Percentiles rank a stretch among this genome's conserved stretches.
phyloP scores from a whole-genome alignment of 2,888 invertebrate genomes.

The Cantharis rustica region DNA sequence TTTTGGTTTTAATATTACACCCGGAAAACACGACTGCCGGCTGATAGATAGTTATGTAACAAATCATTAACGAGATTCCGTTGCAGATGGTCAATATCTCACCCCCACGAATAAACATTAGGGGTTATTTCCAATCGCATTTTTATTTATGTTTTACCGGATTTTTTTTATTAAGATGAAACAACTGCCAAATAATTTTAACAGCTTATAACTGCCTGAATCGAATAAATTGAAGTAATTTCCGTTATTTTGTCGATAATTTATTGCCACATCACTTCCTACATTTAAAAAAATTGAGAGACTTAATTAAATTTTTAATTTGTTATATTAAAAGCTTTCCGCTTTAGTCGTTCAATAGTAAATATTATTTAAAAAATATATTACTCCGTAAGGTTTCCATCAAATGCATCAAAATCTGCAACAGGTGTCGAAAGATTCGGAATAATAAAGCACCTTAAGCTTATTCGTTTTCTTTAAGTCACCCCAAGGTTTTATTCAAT shows the following conservation, averaged over 20 bases:
- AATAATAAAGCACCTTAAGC: neutral
- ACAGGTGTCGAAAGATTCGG: neutral
- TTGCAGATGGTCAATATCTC: conserved; percentile 47
- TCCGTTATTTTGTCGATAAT: conserved; percentile 43
- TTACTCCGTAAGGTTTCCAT: too few species aligned
- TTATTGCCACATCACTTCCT: conserved; percentile 42
- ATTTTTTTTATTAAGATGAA: conserved; percentile 24
- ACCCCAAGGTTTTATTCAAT: conserved; percentile 1
- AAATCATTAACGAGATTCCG: conserved; percentile 49
- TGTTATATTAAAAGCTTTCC: neutral
- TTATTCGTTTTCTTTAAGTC: neutral
- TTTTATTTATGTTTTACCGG: conserved; percentile 12
- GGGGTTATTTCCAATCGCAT: conserved; percentile 22
- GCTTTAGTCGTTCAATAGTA: neutral
- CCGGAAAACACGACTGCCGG: conserved; percentile 25
- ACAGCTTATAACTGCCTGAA: conserved; percentile 10
- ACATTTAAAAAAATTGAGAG: conserved; percentile 7
- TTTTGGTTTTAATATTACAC: conserved; percentile 35
- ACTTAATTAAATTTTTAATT: neutral
- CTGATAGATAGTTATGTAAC: conserved; percentile 39
- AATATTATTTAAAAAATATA: too few species aligned
- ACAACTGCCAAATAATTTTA: conserved; percentile 14
- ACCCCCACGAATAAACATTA: conserved; percentile 39
- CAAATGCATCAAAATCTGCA: neutral
- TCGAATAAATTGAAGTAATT: conserved; percentile 24